phyloP scores from a whole-genome alignment of 2,797 vertebrate genomes.

The Siniperca obscura region DNA sequence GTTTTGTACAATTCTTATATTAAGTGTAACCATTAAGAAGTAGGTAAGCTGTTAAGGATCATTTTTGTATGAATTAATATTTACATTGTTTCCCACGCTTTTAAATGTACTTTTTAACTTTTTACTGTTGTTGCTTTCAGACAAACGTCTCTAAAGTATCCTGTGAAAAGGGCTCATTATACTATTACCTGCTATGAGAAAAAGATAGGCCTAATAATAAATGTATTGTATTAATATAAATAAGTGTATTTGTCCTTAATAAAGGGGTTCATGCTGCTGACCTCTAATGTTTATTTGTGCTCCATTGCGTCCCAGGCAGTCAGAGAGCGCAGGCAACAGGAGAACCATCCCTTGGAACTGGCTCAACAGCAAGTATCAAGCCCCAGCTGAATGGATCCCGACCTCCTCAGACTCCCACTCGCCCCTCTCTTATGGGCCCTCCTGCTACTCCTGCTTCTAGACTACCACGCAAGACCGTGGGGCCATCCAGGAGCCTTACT shows the following conservation, averaged over 20 bases:
- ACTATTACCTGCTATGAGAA: background rate
- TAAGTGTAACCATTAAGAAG: background rate
- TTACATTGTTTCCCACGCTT: background rate
- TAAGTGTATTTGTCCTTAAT: slow-evolving; percentile 9
- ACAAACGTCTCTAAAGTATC: background rate
- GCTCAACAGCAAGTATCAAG: slow-evolving; percentile 64
- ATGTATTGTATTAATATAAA: too few species aligned
- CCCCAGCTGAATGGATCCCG: slow-evolving; percentile 53
- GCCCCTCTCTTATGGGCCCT: slow-evolving; percentile 48
- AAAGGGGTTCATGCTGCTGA: slow-evolving; percentile 1
- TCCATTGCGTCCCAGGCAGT: slow-evolving; percentile 66
- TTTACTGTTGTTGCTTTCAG: background rate
- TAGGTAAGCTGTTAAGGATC: background rate
- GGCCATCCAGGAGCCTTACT: slow-evolving; percentile 70
- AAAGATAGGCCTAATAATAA: background rate
- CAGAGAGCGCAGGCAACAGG: slow-evolving; percentile 52
- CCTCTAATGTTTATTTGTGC: slow-evolving; percentile 20
- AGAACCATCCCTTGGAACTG: slow-evolving; percentile 33
- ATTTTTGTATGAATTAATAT: background rate
- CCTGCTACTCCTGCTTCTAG: slow-evolving; percentile 74
- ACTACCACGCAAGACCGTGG: slow-evolving; percentile 78
- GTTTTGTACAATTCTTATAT: slow-evolving; percentile 30
- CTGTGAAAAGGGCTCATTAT: background rate
- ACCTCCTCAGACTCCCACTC: slow-evolving; percentile 51
- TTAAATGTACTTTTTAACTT: background rate